Conservation (phyloP, 2,888 invertebrate species). For the Agriopis aurantiaria region DNA sequence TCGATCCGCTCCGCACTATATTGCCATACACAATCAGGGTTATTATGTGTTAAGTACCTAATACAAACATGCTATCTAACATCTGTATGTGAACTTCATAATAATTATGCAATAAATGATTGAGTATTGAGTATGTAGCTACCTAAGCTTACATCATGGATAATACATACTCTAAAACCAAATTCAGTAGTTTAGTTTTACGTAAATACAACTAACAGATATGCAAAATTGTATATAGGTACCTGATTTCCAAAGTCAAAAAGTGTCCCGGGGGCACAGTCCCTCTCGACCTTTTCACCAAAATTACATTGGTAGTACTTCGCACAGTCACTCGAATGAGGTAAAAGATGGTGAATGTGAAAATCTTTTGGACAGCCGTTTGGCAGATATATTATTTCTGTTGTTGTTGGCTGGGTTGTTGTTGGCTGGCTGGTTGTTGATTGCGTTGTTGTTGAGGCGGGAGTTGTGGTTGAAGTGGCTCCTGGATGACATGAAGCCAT, state of each 20-base stretch:
- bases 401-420: conserved; percentile 26
- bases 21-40: too few relatives aligned
- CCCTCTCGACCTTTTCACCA: conserved; percentile 53
- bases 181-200: too few relatives aligned
- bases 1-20: too few relatives aligned
- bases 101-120: too few relatives aligned
- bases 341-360: conserved; percentile 51
- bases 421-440: conserved; percentile 11
- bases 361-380: conserved; percentile 61
- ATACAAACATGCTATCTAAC: too few relatives aligned
- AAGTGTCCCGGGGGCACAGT: conserved; percentile 56
- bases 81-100: too few relatives aligned
- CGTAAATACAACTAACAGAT: too few relatives aligned
- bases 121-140: too few relatives aligned
- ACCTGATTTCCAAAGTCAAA: conserved; percentile 64
- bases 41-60: too few relatives aligned
- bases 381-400: conserved; percentile 41
- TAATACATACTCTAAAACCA: too few relatives aligned
- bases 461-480: conserved; percentile 19
- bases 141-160: too few relatives aligned
- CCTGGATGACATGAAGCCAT: conserved; percentile 38
- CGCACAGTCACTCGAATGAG: conserved; percentile 60
- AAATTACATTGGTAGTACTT: conserved; percentile 66
- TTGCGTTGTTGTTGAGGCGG: conserved; percentile 15
- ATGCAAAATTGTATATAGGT: conserved; percentile 1